Base-by-base conservation (phyloP, 2,888 invertebrate species). In the Caenorhabditis angaria region DNA sequence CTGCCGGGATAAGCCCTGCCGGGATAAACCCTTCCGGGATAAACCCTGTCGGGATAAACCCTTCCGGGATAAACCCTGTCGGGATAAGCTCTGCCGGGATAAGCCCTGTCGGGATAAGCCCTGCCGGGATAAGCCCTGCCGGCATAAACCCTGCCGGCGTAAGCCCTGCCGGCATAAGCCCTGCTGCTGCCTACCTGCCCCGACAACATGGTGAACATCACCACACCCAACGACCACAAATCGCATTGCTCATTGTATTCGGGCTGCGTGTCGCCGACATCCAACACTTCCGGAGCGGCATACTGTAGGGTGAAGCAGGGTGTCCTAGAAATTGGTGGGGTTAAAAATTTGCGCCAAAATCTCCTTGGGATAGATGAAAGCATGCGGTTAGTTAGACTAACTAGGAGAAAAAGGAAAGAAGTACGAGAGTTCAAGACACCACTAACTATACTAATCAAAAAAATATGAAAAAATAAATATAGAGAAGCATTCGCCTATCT, bases 241-340 rank as follows among this genome's bases (percentile, higher is more conserved):
- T 97, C 97, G 90, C 95, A 95, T 85, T 93, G 93, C 88, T 94
- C 93, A 77, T 94, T 94, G 89, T 97, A 97, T 32, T 88, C 76
- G 4, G 87, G 86, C 41, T 85, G 77, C 24, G 79, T 73, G 62
- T 83, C 85, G 61, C 93, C 92, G 78, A 91, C 91, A 25, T 91
- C 90, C 54, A 97, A 90, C 14, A 96, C 94, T 88, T 97, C 97
- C 0, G 97, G 97, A 0, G 97, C 95, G 0, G 95, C 97, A 89
- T 97, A 97, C 83, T 93, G 93, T 55, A 95, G 89, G 64, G 97
- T 96, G 88, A 94, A 97, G 88, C 97, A 96, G 0, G 97, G 96
- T 0, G 95, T 94, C 89, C 91, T 91, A 67, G 8, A 56, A 56
- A 24, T 48, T n/a, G 8, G 4, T 48, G n/a, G 4, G 48, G 4